Evolutionary conservation across 1,140 invertebrate genomes (phyloP).

Genomic region (Drosophila athabasca): DNA sequence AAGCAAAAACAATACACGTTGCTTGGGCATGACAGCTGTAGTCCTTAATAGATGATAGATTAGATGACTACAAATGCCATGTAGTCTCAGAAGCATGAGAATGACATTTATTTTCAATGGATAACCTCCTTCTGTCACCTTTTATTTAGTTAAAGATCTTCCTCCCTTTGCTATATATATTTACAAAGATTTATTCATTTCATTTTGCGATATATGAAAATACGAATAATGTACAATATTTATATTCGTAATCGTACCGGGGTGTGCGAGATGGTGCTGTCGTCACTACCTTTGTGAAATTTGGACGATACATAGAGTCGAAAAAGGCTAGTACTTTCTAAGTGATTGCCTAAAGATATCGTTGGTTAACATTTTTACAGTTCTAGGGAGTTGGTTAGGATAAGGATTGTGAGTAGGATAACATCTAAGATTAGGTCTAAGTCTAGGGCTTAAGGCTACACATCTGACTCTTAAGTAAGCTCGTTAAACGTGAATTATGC

Average conservation of each 20-base stretch:
- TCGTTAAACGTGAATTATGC: conserved; percentile 36
- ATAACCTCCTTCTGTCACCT: neutral
- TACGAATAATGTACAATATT: conserved; percentile 42
- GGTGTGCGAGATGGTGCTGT: conserved; percentile 20
- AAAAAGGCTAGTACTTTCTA: conserved; percentile 12
- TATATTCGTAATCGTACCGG: conserved; percentile 14
- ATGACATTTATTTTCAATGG: neutral
- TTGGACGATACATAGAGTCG: conserved; percentile 6
- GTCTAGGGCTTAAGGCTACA: conserved; percentile 14
- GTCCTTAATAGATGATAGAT: too few species aligned
- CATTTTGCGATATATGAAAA: conserved; percentile 16
- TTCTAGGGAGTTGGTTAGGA: conserved; percentile 15
- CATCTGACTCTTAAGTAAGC: conserved; percentile 66
- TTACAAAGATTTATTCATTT: conserved; percentile 52
- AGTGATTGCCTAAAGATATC: neutral
- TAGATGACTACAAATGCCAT: too few species aligned
- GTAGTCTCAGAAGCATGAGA: too few species aligned
- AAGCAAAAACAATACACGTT: too few species aligned
- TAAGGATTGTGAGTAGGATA: conserved; percentile 1
- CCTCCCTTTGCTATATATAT: conserved; percentile 23
- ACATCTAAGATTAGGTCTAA: conserved; percentile 7
- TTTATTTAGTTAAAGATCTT: neutral
- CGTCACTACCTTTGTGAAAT: conserved; percentile 11
- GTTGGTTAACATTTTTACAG: conserved; percentile 51
- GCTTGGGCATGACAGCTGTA: too few species aligned